Conservation (phyloP, 2,113 vertebrate genomes). For the Hirundichthys speculiger region DNA sequence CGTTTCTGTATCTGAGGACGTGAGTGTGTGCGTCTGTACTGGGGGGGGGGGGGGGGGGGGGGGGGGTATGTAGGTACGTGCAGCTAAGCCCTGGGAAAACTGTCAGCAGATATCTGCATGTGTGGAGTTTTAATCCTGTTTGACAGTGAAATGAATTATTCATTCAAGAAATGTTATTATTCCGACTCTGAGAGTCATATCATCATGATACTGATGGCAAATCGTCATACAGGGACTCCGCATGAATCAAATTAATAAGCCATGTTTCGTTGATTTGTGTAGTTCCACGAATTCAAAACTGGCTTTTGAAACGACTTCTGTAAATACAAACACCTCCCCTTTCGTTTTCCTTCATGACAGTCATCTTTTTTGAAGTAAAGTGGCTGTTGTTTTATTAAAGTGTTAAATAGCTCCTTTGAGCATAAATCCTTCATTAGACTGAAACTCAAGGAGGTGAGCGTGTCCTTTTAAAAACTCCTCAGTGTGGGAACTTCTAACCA, state of each 20-base stretch:
- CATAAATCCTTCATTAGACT: slow-evolving; percentile 53
- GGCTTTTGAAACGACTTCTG: slow-evolving; percentile 3
- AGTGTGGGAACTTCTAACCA: slow-evolving; percentile 2
- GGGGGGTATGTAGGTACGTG: slow-evolving; percentile 21
- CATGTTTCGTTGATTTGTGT: slow-evolving; percentile 14
- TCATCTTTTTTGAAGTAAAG: neutral
- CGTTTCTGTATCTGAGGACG: neutral
- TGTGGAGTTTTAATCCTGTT: slow-evolving; percentile 58
- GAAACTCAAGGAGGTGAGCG: slow-evolving; percentile 26
- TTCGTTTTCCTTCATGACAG: neutral
- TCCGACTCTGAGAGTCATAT: slow-evolving; percentile 40
- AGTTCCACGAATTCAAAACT: neutral
- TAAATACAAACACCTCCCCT: neutral
- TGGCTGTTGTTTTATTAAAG: neutral
- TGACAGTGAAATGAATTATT: slow-evolving; percentile 69
- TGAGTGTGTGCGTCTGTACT: slow-evolving; percentile 24
- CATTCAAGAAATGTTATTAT: slow-evolving; percentile 58
- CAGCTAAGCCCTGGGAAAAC: slow-evolving; percentile 45
- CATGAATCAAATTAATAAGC: slow-evolving; percentile 7
- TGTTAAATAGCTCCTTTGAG: slow-evolving; percentile 22
- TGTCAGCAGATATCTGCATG: slow-evolving; percentile 58
- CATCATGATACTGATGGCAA: slow-evolving; percentile 35
- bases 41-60: slow-evolving; percentile 19
- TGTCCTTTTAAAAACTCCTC: slow-evolving; percentile 26
- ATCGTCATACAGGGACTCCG: neutral